Base-by-base conservation (phyloP, 2,888 invertebrate genomes). In the Pandemis corylana region DNA sequence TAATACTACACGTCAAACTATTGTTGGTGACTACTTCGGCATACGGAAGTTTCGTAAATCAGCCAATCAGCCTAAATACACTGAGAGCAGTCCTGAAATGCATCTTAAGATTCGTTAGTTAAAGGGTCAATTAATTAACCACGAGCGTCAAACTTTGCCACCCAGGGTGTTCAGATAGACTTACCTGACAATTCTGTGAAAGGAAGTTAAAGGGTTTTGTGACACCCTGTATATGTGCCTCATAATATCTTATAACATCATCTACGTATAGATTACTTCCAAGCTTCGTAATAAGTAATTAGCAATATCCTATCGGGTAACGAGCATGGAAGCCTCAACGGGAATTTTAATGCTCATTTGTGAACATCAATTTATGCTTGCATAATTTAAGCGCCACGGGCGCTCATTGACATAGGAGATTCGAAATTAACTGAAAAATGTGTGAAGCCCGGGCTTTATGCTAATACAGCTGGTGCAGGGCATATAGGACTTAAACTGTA, bases 241-340 rank as follows among this genome's bases (percentile, higher is more conserved):
- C 41, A 62, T 62, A 61, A 41, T 62, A 62, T 62, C 62, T 64
- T 64, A 64, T 44, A n/a, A 63, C 13, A 12, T 12, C 20, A 20
- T 20, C 20, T 36, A 36, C 28, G 28, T 36, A 64, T 44, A 64
- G 44, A 64, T 64, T 73, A 79, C 77, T 78, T 78, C 80, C 79
- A 77, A 81, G 81, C 78, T 82, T 80, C 69, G 78, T 74, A 84
- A 85, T 84, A 82, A 82, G 81, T 80, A 82, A 85, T 85, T 83
- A 83, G 80, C 79, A 72, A 72, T 78, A 77, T 81, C 80, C 81
- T 79, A 77, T 72, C 76, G 56, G 77, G 67, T 80, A 81, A 82
- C 80, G 81, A 80, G 81, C 77, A 78, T 79, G 76, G 77, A 78
- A 76, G 76, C 79, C 74, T 79, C 73, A 68, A 75, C 69, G 71